These are phyloP conservation scores for Bombycilla garrulus DNA, from an alignment of 2,113 vertebrate species.

Conservation along the genomic window DNA sequence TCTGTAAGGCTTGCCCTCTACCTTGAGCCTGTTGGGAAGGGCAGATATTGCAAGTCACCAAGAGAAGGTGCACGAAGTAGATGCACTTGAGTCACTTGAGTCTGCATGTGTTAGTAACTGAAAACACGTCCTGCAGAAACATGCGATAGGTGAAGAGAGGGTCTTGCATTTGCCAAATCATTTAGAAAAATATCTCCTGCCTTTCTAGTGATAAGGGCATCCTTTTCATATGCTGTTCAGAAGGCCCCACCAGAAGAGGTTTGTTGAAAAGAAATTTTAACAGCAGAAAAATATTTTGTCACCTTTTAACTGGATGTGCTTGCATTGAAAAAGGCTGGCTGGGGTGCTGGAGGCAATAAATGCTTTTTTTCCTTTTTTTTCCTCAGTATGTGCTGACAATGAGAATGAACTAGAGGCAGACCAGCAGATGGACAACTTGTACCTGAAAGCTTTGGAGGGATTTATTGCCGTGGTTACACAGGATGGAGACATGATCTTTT, in stretches of 20 bases:
- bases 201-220: not conserved
- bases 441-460: conserved; percentile 88
- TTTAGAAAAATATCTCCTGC: not conserved
- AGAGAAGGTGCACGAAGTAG: rapidly evolving
- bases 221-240: not conserved
- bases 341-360: not conserved
- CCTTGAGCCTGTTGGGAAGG: not conserved
- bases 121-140: not conserved
- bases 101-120: not conserved
- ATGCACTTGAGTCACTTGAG: not conserved
- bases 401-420: conserved; percentile 69
- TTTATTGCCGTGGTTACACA: conserved; percentile 91
- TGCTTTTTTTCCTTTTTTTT: not conserved
- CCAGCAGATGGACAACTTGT: conserved; percentile 77
- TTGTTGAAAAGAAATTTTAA: not conserved
- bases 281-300: not conserved
- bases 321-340: not conserved
- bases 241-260: not conserved
- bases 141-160: not conserved
- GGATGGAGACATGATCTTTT: conserved; percentile 91
- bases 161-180: not conserved
- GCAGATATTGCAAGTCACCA: not conserved
- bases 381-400: conserved; percentile 74
- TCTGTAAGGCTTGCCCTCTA: not conserved
- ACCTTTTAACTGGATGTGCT: not conserved